phyloP scores from a whole-genome alignment of 2,888 invertebrate genomes.

The Chrysomela aeneicollis region DNA sequence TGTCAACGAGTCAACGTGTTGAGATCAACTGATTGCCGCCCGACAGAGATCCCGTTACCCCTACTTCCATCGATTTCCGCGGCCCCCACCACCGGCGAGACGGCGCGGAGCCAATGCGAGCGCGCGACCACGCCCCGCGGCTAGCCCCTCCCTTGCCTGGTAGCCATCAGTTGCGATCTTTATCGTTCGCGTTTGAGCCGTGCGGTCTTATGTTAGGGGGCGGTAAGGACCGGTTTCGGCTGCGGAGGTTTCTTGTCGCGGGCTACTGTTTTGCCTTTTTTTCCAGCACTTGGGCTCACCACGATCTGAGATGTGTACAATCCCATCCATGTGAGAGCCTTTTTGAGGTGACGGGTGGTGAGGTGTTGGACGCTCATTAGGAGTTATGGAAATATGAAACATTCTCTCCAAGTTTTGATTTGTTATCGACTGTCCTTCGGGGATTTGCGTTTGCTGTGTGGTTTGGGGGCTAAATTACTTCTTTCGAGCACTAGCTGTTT shows the following conservation, averaged over 20 bases:
- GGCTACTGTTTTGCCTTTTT: slow-evolving; percentile 48
- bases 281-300: slow-evolving; percentile 41
- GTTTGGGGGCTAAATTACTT: too few species aligned
- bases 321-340: slow-evolving; percentile 35
- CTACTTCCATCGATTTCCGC: slow-evolving; percentile 56
- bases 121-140: slow-evolving; percentile 48
- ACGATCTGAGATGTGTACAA: slow-evolving; percentile 43
- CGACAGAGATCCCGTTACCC: slow-evolving; percentile 48
- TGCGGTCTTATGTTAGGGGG: slow-evolving; percentile 46
- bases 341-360: slow-evolving; percentile 10
- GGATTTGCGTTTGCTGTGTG: too few species aligned
- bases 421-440: neutral
- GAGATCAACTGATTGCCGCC: slow-evolving; percentile 49
- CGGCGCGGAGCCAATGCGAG: slow-evolving; percentile 49
- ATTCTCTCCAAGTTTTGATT: neutral
- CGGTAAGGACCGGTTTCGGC: slow-evolving; percentile 44
- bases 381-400: slow-evolving; percentile 2
- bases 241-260: slow-evolving; percentile 41
- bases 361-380: neutral
- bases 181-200: slow-evolving; percentile 52
- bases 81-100: slow-evolving; percentile 44
- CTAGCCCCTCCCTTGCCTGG: slow-evolving; percentile 56
- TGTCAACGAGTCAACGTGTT: slow-evolving; percentile 43
- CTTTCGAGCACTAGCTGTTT: too few species aligned
- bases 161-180: slow-evolving; percentile 62